A percentile compares a stretch with the other conserved stretches of the same genome.
Evolutionary conservation across 1,140 invertebrate species (phyloP).

Genomic region (Spodoptera frugiperda): DNA sequence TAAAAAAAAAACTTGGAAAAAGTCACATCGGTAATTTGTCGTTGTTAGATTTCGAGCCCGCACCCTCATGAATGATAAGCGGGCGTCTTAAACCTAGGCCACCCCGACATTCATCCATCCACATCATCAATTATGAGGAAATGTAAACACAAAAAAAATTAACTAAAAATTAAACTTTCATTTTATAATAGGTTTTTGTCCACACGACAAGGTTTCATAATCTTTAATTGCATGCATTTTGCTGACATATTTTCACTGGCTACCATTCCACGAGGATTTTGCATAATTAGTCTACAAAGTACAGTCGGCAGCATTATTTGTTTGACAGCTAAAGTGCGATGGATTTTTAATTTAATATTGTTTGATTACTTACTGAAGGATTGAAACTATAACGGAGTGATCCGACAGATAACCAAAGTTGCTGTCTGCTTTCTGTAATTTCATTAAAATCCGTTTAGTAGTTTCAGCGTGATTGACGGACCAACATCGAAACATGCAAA

Average conservation of each 20-base stretch:
- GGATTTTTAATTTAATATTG: background rate
- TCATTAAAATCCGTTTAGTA: too few relatives aligned
- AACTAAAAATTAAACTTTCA: background rate
- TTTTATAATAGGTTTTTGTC: constrained; percentile 9
- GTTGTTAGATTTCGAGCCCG: too few relatives aligned
- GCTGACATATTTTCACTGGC: constrained; percentile 46
- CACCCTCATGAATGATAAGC: too few relatives aligned
- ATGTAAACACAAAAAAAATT: constrained; percentile 1
- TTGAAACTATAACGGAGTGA: background rate
- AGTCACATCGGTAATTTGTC: too few relatives aligned
- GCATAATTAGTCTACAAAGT: constrained; percentile 46
- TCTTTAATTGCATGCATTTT: constrained; percentile 47
- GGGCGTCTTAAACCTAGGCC: too few relatives aligned
- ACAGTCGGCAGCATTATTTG: background rate
- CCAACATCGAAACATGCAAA: too few relatives aligned
- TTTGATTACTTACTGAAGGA: background rate
- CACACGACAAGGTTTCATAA: constrained; percentile 40
- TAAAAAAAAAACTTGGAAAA: too few relatives aligned
- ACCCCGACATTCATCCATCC: too few relatives aligned
- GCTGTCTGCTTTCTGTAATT: too few relatives aligned
- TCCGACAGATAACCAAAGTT: too few relatives aligned
- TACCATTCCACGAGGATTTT: constrained; percentile 34
- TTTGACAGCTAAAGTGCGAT: background rate
- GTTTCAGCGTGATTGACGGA: too few relatives aligned
- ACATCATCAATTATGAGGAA: too few relatives aligned